phyloP scores from a whole-genome alignment of 2,888 invertebrate genomes.

The Heliconius sara region DNA sequence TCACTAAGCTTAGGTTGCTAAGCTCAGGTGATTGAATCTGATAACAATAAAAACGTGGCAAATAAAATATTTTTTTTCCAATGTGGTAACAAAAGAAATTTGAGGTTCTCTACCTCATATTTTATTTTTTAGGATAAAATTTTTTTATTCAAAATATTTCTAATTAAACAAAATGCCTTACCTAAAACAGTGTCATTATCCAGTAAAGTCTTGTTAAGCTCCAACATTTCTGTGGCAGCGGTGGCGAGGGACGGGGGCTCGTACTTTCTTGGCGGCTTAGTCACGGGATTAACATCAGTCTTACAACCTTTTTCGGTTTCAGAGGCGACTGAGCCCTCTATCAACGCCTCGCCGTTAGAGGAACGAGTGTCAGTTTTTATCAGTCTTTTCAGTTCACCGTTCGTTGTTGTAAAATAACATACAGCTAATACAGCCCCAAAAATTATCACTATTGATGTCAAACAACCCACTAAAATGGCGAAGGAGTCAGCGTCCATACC shows the following conservation, averaged over 20 bases:
- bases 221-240: conserved; percentile 90
- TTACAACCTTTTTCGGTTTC: conserved; percentile 92
- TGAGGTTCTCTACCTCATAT: too few species aligned
- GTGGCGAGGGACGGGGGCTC: conserved; percentile 87
- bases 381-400: conserved; percentile 83
- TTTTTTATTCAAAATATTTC: too few species aligned
- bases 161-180: conserved; percentile 65
- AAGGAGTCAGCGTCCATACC: conserved; percentile 81
- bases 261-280: conserved; percentile 90
- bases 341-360: conserved; percentile 86
- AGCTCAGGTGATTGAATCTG: too few species aligned
- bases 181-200: conserved; percentile 90
- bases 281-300: conserved; percentile 91
- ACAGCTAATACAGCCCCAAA: conserved; percentile 76
- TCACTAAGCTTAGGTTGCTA: too few species aligned
- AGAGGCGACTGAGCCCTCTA: conserved; percentile 88
- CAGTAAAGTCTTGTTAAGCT: conserved; percentile 89
- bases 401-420: conserved; percentile 83
- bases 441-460: conserved; percentile 75
- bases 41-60: too few species aligned
- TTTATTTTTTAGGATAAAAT: too few species aligned
- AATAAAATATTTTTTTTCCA: too few species aligned
- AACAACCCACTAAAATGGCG: conserved; percentile 79
- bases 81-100: too few species aligned
- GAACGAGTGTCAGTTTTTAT: conserved; percentile 85